phyloP scores from a whole-genome alignment of 1,140 invertebrate genomes.

The Leptinotarsa texana region DNA sequence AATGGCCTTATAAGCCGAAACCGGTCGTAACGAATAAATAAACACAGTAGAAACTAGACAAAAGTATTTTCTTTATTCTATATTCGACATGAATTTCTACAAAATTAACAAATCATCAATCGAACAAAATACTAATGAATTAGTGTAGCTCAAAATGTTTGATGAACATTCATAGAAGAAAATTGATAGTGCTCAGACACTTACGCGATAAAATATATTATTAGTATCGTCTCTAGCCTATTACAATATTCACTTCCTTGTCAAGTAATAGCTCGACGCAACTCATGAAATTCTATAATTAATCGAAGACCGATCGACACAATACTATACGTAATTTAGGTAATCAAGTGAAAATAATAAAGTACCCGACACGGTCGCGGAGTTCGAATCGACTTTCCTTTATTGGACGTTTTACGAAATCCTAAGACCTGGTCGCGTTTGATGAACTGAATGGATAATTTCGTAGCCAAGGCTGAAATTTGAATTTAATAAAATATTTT shows the following conservation, averaged over 20 bases:
- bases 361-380: not conserved
- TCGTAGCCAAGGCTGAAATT: constrained; percentile 6
- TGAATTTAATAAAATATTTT: constrained; percentile 4
- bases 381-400: not conserved
- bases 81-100: too few relatives aligned
- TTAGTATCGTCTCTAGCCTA: too few relatives aligned
- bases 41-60: too few relatives aligned
- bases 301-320: not conserved
- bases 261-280: not conserved
- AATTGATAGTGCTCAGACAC: too few relatives aligned
- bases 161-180: too few relatives aligned
- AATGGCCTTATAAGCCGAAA: too few relatives aligned
- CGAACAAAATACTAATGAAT: too few relatives aligned
- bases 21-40: too few relatives aligned
- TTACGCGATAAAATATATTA: too few relatives aligned
- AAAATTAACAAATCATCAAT: too few relatives aligned
- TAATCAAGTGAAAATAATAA: constrained; percentile 17
- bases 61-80: too few relatives aligned
- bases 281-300: not conserved
- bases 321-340: constrained; percentile 7
- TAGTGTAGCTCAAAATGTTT: too few relatives aligned
- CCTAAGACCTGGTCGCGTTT: not conserved
- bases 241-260: not conserved
- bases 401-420: constrained; percentile 4
- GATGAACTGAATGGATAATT: constrained; percentile 16